Evolutionary conservation across 1,140 invertebrate genomes (phyloP), one percentile per base, ranked within the genome.

Genomic region (Heliconius congener): DNA sequence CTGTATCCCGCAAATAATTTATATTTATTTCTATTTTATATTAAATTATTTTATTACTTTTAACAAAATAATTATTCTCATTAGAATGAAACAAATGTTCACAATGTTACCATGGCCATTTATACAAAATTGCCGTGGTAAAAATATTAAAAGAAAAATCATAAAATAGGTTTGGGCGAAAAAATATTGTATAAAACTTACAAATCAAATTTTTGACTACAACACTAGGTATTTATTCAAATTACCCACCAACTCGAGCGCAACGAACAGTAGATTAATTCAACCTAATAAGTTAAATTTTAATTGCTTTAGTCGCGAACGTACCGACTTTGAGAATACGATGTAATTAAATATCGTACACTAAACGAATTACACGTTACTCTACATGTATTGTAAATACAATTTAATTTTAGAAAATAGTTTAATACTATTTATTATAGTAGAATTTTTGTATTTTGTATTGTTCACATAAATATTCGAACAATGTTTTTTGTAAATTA

Each of bases 341-440:
- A 74, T 3, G 71, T 76, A 30, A 42, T 81, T 23, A 60, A 60
- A 66, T 66, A 16, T 66, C 1, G 57, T 60, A 27, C 57, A 46
- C 27, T 76, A 55, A 37, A 39, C 6, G 71, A 30, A 16, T 66
- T 66, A 66, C 60, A 16, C 23, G n/a, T 66, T 16, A 60, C n/a
- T 27, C 19, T 60, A 60, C n/a, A 60, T 60, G 18, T n/a, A n/a
- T 9, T 23, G 50, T 23, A 57, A n/a, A 23, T 57, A 11, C 55
- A 9, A 57, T 3, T 57, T n/a, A 57, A 23, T 23, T 23, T 23
- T 23, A 19, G 8, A 6, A 23, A 23, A 57, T 57, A 57, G 3
- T 52, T 19, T 19, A 18, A 19, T 52, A 52, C 5, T 52, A 52
- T 52, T 18, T 52, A 52, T 19, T 5, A 5, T 16, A 46, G 11